These are phyloP conservation scores for Theonella swinhoei DNA, from an alignment of 37 sponge, comb jelly and placozoan genomes.

Conservation along the genomic window DNA sequence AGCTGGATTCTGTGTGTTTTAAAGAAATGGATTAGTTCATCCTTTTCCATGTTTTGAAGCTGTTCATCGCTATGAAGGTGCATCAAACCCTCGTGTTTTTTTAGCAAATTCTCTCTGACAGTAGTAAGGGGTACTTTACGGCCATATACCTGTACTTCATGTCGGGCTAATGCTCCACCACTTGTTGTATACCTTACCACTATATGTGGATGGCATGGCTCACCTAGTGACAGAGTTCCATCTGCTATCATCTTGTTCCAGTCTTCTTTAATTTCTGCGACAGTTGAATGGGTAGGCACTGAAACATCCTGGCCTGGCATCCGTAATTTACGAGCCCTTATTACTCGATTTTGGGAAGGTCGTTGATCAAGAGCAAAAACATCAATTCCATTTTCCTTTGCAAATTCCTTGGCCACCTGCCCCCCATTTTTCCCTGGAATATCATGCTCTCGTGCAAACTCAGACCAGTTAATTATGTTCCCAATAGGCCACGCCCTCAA, in stretches of 20 bases:
- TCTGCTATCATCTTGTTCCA: conserved; percentile 14
- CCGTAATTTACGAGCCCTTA: neutral
- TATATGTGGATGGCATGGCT: conserved; percentile 25
- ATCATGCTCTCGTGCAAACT: conserved; percentile 17
- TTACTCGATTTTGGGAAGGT: neutral
- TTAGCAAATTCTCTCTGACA: conserved; percentile 24
- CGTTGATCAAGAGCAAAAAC: conserved; percentile 1
- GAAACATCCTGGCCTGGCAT: conserved; percentile 8
- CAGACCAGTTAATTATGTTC: conserved; percentile 21
- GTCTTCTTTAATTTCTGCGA: neutral
- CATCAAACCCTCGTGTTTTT: conserved; percentile 31
- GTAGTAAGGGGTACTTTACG: conserved; percentile 39
- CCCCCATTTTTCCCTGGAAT: conserved; percentile 24
- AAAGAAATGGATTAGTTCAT: neutral
- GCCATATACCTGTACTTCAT: conserved; percentile 12
- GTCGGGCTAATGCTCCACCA: conserved; percentile 2
- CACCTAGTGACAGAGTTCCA: conserved; percentile 24
- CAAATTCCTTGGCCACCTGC: conserved; percentile 29
- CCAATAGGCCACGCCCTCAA: conserved; percentile 14
- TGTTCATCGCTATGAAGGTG: conserved; percentile 39
- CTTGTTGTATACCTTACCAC: conserved; percentile 4
- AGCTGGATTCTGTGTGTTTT: neutral
- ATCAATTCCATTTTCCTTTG: conserved; percentile 27
- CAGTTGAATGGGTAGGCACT: conserved; percentile 17
- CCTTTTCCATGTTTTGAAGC: neutral